Conservation (phyloP, 2,888 invertebrate genomes). For the Lasioglossum leucozonium region DNA sequence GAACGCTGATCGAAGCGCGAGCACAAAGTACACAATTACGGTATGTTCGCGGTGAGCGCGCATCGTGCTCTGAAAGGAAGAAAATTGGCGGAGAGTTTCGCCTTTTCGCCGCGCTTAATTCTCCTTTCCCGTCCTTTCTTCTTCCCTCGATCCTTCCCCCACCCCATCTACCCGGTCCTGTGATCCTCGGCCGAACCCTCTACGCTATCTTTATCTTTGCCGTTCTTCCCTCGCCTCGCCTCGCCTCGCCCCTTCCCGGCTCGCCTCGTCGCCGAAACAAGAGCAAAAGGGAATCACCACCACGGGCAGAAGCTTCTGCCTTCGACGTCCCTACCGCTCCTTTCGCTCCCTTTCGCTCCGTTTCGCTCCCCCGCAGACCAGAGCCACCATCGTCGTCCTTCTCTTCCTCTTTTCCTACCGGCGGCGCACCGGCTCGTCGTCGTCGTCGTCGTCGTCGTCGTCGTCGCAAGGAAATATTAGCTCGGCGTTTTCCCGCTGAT, state of each 20-base stretch:
- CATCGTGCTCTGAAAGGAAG: slow-evolving; percentile 65
- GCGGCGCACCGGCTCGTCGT: not conserved
- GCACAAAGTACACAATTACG: slow-evolving; percentile 75
- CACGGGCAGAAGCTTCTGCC: not conserved
- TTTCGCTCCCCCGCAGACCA: not conserved
- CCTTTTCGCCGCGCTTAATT: slow-evolving; percentile 68
- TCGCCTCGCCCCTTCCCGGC: not conserved
- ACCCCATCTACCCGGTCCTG: not conserved
- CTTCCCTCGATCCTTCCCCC: slow-evolving; percentile 7
- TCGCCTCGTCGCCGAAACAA: slow-evolving; percentile 5
- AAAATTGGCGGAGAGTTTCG: slow-evolving; percentile 67
- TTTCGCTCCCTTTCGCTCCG: not conserved
- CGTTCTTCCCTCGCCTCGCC: not conserved
- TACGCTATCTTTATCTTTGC: slow-evolving; percentile 47
- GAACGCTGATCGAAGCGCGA: slow-evolving; percentile 77
- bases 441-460: not conserved
- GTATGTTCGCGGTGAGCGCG: slow-evolving; percentile 62
- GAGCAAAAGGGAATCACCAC: slow-evolving; percentile 17
- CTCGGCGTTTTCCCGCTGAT: slow-evolving; percentile 71
- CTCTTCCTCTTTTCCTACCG: not conserved
- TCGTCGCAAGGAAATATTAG: slow-evolving; percentile 66
- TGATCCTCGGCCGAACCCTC: slow-evolving; percentile 20
- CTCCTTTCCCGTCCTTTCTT: slow-evolving; percentile 43
- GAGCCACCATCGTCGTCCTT: not conserved
- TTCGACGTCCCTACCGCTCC: not conserved